Evolutionary conservation across 2,888 invertebrate species (phyloP).

Genomic region (Chrysolina oricalcia): DNA sequence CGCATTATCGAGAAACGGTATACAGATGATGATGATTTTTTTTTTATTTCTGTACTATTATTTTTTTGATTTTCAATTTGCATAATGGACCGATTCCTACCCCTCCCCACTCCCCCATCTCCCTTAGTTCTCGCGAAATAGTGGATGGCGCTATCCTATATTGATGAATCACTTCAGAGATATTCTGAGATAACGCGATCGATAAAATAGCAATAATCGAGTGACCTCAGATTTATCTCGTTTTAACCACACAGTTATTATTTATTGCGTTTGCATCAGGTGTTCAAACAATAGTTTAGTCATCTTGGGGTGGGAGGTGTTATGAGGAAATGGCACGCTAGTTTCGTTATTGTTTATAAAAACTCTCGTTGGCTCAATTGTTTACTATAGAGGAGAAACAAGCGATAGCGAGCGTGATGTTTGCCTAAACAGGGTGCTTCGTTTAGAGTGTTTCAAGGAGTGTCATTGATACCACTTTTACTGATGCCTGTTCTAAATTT

Average conservation of each 20-base stretch:
- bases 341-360: neutral
- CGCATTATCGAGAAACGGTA: too few relatives aligned
- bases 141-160: neutral
- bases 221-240: constrained; percentile 10
- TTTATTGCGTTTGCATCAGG: constrained; percentile 13
- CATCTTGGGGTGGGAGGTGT: neutral
- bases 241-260: constrained; percentile 9
- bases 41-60: too few relatives aligned
- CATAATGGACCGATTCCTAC: too few relatives aligned
- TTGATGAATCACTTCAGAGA: neutral
- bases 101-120: too few relatives aligned
- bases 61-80: too few relatives aligned
- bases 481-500: too few relatives aligned
- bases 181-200: neutral
- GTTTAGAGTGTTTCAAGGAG: too few relatives aligned
- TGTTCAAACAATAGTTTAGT: neutral
- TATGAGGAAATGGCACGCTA: neutral
- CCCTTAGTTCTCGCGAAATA: too few relatives aligned
- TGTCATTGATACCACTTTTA: too few relatives aligned
- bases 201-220: constrained; percentile 1
- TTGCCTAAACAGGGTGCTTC: too few relatives aligned
- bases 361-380: neutral
- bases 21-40: too few relatives aligned
- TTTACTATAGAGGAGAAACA: neutral
- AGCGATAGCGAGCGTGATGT: neutral